Conservation (phyloP, 2,888 invertebrate species). For the Meghimatium bilineatum region DNA sequence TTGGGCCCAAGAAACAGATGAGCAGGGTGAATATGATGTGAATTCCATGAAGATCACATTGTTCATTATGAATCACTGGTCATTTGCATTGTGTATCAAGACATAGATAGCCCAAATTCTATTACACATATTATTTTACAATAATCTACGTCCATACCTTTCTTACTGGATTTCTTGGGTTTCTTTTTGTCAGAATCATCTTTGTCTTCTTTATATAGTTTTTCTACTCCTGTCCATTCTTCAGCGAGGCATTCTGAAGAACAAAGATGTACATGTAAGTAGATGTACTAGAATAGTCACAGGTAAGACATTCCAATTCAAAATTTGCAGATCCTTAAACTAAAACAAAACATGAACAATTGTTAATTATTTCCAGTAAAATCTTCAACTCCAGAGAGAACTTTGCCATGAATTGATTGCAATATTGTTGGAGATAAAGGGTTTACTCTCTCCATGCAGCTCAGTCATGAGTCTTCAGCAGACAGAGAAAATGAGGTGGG, state of each 20-base stretch:
- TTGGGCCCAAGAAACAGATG: too few species aligned
- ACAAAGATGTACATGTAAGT: not conserved
- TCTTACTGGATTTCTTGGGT: conserved; percentile 23
- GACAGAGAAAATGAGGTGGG: too few species aligned
- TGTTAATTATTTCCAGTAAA: too few species aligned
- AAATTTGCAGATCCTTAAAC: not conserved
- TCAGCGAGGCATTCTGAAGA: conserved; percentile 53
- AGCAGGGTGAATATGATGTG: too few species aligned
- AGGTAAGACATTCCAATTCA: not conserved
- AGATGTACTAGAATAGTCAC: not conserved
- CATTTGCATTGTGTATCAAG: not conserved
- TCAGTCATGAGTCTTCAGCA: too few species aligned
- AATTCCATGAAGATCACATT: too few species aligned
- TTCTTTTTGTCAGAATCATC: not conserved
- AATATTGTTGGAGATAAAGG: too few species aligned
- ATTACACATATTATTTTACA: not conserved
- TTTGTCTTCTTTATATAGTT: conserved; percentile 15
- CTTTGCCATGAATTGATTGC: too few species aligned
- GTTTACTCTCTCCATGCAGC: too few species aligned
- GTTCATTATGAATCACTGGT: too few species aligned
- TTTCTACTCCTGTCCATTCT: conserved; percentile 24
- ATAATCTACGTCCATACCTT: conserved; percentile 6
- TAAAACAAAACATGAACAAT: too few species aligned
- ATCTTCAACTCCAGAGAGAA: too few species aligned
- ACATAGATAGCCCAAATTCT: not conserved